Evolutionary conservation across 2,888 invertebrate genomes (phyloP).

Genomic region (Druceiella hillmani): DNA sequence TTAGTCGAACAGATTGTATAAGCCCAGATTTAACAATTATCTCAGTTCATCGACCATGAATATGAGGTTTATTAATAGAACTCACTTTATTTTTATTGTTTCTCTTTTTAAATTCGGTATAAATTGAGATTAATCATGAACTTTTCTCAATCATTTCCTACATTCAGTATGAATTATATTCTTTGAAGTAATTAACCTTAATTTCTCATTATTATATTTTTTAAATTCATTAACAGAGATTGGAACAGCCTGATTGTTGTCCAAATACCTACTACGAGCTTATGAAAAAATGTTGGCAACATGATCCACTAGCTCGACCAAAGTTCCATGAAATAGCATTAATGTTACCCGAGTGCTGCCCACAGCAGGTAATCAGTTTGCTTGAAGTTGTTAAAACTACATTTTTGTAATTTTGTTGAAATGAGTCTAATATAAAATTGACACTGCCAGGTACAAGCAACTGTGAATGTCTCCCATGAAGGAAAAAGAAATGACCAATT

Average conservation of each 20-base stretch:
- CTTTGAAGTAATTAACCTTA: constrained; percentile 3
- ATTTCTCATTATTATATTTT: constrained; percentile 10
- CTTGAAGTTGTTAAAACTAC: not conserved
- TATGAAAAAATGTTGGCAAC: constrained; percentile 96
- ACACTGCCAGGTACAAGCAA: constrained; percentile 62
- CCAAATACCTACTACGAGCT: constrained; percentile 87
- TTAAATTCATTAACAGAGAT: constrained; percentile 60
- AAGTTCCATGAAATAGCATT: constrained; percentile 81
- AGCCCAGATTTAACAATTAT: too few relatives aligned
- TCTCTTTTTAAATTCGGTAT: too few relatives aligned
- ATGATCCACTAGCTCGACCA: constrained; percentile 83
- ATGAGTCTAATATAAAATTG: too few relatives aligned
- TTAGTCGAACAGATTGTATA: too few relatives aligned
- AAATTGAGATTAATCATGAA: constrained; percentile 5
- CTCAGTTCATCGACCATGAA: too few relatives aligned
- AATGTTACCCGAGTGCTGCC: constrained; percentile 77
- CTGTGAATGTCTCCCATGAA: constrained; percentile 43
- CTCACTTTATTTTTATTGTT: too few relatives aligned
- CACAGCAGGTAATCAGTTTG: constrained; percentile 63
- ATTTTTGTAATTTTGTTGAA: not conserved
- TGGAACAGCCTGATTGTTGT: constrained; percentile 92
- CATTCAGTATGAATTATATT: constrained; percentile 2
- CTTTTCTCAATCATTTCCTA: not conserved
- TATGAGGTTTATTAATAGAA: too few relatives aligned
- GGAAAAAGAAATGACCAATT: constrained; percentile 62